A percentile compares a stretch with the other conserved stretches of the same genome.
Conservation (phyloP, 2,797 vertebrate genomes). For the Melanotaenia nigrans region DNA sequence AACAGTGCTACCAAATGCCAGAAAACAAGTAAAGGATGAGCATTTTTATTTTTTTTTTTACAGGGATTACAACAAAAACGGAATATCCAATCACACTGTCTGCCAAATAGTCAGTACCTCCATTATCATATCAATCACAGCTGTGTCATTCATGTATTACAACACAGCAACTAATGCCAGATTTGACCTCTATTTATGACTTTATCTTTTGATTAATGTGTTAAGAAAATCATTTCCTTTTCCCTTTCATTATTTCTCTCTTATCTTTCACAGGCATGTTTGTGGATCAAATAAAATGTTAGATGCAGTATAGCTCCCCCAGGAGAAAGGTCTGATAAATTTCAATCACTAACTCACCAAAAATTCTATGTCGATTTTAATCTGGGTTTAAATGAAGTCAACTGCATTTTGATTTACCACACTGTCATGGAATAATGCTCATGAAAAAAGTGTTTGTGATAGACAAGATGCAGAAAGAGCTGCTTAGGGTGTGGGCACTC, state of each 20-base stretch:
- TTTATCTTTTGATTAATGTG: constrained; percentile 45
- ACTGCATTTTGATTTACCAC: constrained; percentile 52
- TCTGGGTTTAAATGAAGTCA: constrained; percentile 39
- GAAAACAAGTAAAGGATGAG: neutral
- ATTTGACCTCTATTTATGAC: constrained; percentile 23
- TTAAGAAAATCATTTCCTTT: constrained; percentile 12
- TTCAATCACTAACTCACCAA: constrained; percentile 35
- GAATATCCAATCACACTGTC: neutral
- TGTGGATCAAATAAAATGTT: constrained; percentile 45
- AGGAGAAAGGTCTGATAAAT: constrained; percentile 59
- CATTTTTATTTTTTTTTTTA: neutral
- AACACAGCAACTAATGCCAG: constrained; percentile 13
- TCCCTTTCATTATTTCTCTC: constrained; percentile 17
- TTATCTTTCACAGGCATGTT: constrained; percentile 53
- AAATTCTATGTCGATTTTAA: constrained; percentile 40
- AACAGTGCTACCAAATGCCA: neutral
- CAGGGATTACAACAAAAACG: constrained; percentile 1
- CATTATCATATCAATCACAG: neutral
- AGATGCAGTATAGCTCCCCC: constrained; percentile 4
- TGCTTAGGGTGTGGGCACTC: neutral
- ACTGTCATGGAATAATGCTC: neutral
- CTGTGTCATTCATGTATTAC: constrained; percentile 18
- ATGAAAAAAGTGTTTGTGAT: constrained; percentile 6
- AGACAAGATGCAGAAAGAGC: constrained; percentile 17
- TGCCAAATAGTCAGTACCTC: neutral